Evolutionary conservation across 2,888 invertebrate genomes (phyloP).

Genomic region (Rhingia campestris): DNA sequence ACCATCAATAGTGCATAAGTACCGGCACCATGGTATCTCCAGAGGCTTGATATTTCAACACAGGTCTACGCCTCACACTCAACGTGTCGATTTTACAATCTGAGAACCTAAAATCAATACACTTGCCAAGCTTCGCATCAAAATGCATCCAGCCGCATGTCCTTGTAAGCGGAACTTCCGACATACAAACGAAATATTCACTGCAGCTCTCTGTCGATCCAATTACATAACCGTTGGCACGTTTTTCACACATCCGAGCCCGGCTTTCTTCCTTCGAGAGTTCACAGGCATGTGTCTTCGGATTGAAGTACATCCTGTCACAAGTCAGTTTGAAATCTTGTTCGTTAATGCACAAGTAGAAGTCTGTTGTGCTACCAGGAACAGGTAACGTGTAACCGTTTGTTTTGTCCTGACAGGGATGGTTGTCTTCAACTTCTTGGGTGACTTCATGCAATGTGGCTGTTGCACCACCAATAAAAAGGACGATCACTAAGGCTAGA

Average conservation of each 20-base stretch:
- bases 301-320: slow-evolving; percentile 31
- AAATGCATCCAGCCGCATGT: slow-evolving; percentile 42
- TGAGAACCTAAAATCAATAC: slow-evolving; percentile 21
- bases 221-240: slow-evolving; percentile 5
- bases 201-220: slow-evolving; percentile 23
- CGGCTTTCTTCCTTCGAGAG: not conserved
- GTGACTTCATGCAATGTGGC: no score
- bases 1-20: not conserved
- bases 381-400: slow-evolving; percentile 12
- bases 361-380: slow-evolving; percentile 12
- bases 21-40: not conserved
- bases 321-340: slow-evolving; percentile 15
- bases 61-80: not conserved
- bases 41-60: not conserved
- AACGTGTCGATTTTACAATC: slow-evolving; percentile 5
- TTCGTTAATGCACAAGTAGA: slow-evolving; percentile 14
- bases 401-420: slow-evolving; percentile 16
- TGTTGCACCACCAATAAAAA: not conserved
- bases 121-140: slow-evolving; percentile 4
- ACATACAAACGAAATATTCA: slow-evolving; percentile 34
- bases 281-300: slow-evolving; percentile 25
- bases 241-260: slow-evolving; percentile 1
- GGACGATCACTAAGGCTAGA: not conserved
- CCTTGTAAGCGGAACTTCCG: not conserved
- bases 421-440: not conserved